Evolutionary conservation across 2,113 vertebrate species (phyloP), one percentile per base, ranked within the genome.

Genomic region (Cichladusa arquata): DNA sequence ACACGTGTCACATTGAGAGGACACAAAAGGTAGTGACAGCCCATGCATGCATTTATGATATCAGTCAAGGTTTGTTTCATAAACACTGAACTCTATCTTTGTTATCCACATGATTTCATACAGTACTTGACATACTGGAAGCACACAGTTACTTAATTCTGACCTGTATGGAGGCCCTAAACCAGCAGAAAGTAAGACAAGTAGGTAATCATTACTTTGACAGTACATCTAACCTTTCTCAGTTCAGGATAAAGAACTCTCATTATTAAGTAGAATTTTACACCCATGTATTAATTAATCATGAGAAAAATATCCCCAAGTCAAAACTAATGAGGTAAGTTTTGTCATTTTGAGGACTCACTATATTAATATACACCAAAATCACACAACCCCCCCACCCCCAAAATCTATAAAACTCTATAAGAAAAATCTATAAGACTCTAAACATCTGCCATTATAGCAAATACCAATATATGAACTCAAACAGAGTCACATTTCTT

Each of bases 201-300:
- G 24, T 9, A 73, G 12, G 14, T 44, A 81, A 90, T 33, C 11
- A 17, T 74, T 66, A 74, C 38, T 81, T 40, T 5, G 0, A 36
- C 26, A 65, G 28, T 19, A 28, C 11, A 40, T 51, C 33, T 65
- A 53, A 29, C 5, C 19, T 86, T 83, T 54, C 71, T 48, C 64
- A 71, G 14, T 58, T 50, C 6, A 2, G 54, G 19, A 54, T 62
- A 29, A 69, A 34, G 29, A 31, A 14, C 33, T 77, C 45, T 57
- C 36, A 65, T 38, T 73, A 90, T 56, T 73, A 83, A 66, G 31
- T 7, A 50, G 23, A 70, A 66, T 81, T 96, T 91, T 83, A 89
- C 15, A 74, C 24, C 28, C 38, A 67, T 6, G 0, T 64, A n/a
- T 42, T 78, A 86, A 62, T 62, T 47, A 51, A 71, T 19, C 2